Conservation (phyloP, 2,888 invertebrate genomes). For the Tiphia femorata region DNA sequence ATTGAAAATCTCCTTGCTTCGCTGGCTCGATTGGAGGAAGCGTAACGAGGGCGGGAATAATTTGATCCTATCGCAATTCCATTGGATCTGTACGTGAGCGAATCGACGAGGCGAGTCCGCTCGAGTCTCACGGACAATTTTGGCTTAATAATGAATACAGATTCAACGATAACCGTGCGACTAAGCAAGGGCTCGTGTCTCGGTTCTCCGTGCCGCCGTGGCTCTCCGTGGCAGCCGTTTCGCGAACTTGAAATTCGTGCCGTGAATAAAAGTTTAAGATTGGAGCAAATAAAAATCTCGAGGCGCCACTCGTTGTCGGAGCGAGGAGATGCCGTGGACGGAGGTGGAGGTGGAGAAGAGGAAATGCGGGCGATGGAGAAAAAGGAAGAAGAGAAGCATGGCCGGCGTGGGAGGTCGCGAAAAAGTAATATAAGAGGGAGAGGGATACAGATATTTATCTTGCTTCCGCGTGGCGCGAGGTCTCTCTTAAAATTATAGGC, state of each 20-base stretch:
- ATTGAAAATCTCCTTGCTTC: too few species aligned
- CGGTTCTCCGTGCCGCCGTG: constrained; percentile 12
- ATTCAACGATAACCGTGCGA: constrained; percentile 5
- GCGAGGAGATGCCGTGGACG: not conserved
- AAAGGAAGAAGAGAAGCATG: not conserved
- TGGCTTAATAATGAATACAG: not conserved
- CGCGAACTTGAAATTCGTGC: constrained; percentile 24
- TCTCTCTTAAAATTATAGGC: constrained; percentile 31
- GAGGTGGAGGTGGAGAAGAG: not conserved
- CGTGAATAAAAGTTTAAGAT: constrained; percentile 26
- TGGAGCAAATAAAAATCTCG: constrained; percentile 25
- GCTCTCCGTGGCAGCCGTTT: constrained; percentile 5
- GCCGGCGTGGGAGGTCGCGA: not conserved
- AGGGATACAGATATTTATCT: constrained; percentile 33
- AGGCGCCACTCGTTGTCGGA: not conserved
- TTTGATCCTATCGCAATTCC: too few species aligned
- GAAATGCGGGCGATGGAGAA: not conserved
- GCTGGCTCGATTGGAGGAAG: too few species aligned
- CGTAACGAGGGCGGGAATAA: too few species aligned
- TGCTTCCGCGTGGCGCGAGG: constrained; percentile 23
- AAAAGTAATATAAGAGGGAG: not conserved
- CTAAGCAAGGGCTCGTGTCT: constrained; percentile 20
- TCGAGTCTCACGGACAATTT: not conserved
- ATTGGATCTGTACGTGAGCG: not conserved
- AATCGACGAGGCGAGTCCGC: not conserved